Evolutionary conservation across 1,140 invertebrate species (phyloP).

Genomic region (Drosophila parabipectinata): DNA sequence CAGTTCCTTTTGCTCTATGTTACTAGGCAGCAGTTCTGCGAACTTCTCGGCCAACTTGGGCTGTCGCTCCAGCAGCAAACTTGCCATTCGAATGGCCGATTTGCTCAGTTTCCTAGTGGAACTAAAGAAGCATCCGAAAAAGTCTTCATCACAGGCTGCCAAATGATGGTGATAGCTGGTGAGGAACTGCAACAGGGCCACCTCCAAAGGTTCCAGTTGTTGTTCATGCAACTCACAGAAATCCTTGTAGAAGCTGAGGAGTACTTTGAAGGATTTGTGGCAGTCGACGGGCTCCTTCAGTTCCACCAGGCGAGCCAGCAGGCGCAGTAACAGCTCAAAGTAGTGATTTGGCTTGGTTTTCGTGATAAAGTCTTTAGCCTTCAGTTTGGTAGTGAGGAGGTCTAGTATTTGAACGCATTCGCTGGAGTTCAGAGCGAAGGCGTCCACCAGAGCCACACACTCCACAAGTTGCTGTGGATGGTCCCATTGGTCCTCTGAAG

Average conservation of each 20-base stretch:
- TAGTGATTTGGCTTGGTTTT: constrained; percentile 49
- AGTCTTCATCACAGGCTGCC: constrained; percentile 82
- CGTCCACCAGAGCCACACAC: constrained; percentile 57
- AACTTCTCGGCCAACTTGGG: constrained; percentile 84
- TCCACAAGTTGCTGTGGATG: constrained; percentile 52
- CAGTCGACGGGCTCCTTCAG: constrained; percentile 60
- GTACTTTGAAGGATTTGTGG: constrained; percentile 34
- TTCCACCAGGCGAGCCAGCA: constrained; percentile 53
- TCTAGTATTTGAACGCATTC: constrained; percentile 70
- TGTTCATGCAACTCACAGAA: constrained; percentile 59
- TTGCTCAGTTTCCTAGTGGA: constrained; percentile 84
- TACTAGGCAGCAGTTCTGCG: constrained; percentile 38
- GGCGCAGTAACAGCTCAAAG: constrained; percentile 57
- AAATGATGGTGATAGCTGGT: constrained; percentile 86
- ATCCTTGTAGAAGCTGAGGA: constrained; percentile 49
- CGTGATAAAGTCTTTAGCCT: constrained; percentile 53
- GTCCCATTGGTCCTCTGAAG: constrained; percentile 20
- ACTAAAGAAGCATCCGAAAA: constrained; percentile 84
- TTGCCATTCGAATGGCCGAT: constrained; percentile 84
- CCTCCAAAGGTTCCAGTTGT: constrained; percentile 85
- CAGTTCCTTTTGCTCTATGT: constrained; percentile 85
- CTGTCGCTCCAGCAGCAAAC: constrained; percentile 85
- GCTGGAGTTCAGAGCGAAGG: constrained; percentile 53
- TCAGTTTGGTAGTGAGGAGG: constrained; percentile 41
- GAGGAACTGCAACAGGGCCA: constrained; percentile 85